Evolutionary conservation across 2,797 vertebrate genomes (phyloP), one percentile per base, ranked within the genome.

Genomic region (Pempheris klunzingeri): DNA sequence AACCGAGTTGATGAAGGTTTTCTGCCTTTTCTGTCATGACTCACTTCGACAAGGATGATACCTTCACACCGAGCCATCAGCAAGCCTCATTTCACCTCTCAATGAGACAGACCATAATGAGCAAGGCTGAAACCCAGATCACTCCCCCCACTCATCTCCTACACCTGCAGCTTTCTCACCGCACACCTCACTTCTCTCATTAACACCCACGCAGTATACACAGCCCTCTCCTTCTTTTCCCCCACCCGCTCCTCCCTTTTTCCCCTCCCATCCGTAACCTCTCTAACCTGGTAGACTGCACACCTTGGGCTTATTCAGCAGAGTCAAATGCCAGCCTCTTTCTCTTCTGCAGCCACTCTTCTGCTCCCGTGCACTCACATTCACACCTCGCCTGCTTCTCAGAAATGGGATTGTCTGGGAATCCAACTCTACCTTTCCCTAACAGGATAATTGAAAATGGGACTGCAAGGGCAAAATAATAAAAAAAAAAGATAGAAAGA

Each of bases 271-370:
- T 77, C 81, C 71, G 71, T 92, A 91, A 93, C 90, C 91, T 83
- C 84, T 82, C 84, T 89, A 88, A 92, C 93, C 93, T 91, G 90
- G 87, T 80, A 90, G 82, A 84, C 89, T 88, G 89, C 94, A 93
- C 93, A 95, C 94, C 96, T 94, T 92, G 88, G 95, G 97, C 97
- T 98, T 97, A 97, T 97, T 99, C 98, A 99, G 98, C 97, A 97
- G 96, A 96, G 95, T 96, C 94, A 98, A 98, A 98, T 97, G 97
- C 96, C 97, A 98, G 93, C 90, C 65, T 74, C 76, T 84, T 68
- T 85, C 94, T 94, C 94, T 93, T 93, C 94, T 89, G 95, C 95
- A 96, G 95, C 95, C 96, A 95, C 94, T 95, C 95, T 96, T 96
- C 94, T 97, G 96, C 96, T 95, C 93, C 94, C 94, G 86, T 90